Percentiles rank a stretch among this genome's conserved stretches.
These are phyloP conservation scores for Tetraodon nigroviridis DNA, from an alignment of 2,113 vertebrate genomes.

Conservation along the genomic window DNA sequence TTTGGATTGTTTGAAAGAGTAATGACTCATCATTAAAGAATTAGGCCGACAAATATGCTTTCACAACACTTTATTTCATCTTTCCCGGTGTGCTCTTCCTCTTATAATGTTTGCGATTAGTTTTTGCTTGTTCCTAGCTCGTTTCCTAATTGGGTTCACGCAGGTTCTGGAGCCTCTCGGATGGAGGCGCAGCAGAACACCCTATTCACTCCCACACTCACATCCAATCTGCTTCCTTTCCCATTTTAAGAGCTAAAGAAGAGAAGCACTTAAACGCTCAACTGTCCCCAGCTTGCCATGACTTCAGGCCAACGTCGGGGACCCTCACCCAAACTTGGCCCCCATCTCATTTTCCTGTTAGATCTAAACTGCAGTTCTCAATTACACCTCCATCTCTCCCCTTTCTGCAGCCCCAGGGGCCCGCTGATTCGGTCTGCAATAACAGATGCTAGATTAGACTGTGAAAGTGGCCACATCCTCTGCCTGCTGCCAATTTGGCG, in stretches of 20 bases:
- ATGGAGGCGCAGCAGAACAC: neutral
- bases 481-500: constrained; percentile 55
- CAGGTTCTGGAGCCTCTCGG: no score
- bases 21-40: constrained; percentile 8
- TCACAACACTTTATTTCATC: no score
- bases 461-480: constrained; percentile 60
- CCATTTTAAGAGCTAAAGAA: constrained; percentile 12
- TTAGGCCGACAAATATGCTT: constrained; percentile 14
- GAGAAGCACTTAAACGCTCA: constrained; percentile 2
- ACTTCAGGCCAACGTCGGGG: constrained; percentile 42
- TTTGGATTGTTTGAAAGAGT: constrained; percentile 1
- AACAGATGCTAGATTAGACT: constrained; percentile 70
- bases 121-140: no score
- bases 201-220: no score
- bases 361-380: constrained; percentile 69
- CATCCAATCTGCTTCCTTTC: constrained; percentile 9
- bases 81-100: constrained; percentile 9
- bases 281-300: constrained; percentile 3
- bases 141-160: no score
- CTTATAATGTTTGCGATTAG: constrained; percentile 4
- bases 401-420: constrained; percentile 43
- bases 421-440: constrained; percentile 66
- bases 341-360: constrained; percentile 70
- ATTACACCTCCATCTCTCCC: constrained; percentile 57
- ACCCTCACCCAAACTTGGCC: constrained; percentile 48